Evolutionary conservation across 1,140 invertebrate species (phyloP).

Genomic region (Cyclargus thomasi): DNA sequence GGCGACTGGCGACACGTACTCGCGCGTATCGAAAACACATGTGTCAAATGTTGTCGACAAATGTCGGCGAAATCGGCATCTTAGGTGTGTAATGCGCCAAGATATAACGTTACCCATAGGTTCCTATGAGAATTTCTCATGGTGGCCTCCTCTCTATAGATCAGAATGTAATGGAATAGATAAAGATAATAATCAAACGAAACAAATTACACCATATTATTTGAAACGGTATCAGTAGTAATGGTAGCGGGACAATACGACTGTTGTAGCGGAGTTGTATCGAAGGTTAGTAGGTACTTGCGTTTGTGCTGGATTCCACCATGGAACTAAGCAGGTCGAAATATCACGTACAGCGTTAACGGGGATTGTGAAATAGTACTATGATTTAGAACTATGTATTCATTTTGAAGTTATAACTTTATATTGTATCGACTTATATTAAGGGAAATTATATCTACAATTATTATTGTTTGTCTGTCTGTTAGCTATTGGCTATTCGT

Average conservation of each 20-base stretch:
- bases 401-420: too few relatives aligned
- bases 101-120: not conserved
- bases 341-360: not conserved
- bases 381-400: too few relatives aligned
- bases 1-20: too few relatives aligned
- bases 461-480: too few relatives aligned
- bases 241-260: constrained; percentile 51
- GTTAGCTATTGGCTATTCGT: too few relatives aligned
- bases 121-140: not conserved
- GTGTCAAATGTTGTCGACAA: too few relatives aligned
- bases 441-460: too few relatives aligned
- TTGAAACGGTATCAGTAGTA: constrained; percentile 51
- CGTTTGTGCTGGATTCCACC: constrained; percentile 7
- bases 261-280: constrained; percentile 41
- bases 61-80: too few relatives aligned
- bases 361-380: not conserved
- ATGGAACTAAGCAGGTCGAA: not conserved
- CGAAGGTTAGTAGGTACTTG: constrained; percentile 11
- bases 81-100: too few relatives aligned
- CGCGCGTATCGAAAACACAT: too few relatives aligned
- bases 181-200: constrained; percentile 44
- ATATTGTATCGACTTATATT: too few relatives aligned
- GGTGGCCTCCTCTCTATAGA: not conserved
- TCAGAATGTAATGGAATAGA: constrained; percentile 15
- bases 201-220: constrained; percentile 37